Conservation (phyloP, 2,888 invertebrate species). For the Monochamus alternatus region DNA sequence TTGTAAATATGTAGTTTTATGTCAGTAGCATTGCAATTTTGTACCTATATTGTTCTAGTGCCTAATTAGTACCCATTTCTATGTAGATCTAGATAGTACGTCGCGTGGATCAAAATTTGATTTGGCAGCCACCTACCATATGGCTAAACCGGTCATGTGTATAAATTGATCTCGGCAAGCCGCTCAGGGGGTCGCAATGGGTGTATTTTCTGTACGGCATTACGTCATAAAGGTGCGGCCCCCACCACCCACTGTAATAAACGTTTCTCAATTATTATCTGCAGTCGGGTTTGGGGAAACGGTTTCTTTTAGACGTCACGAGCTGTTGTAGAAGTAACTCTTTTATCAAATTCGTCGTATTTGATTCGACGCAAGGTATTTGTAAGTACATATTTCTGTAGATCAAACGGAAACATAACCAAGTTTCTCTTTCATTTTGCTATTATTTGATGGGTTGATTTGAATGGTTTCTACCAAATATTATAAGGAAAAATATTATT, state of each 20-base stretch:
- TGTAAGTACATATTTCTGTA: neutral
- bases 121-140: neutral
- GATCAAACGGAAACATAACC: neutral
- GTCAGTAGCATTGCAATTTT: no score
- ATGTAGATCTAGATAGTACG: no score
- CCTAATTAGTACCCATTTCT: no score
- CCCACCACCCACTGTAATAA: slow-evolving; percentile 55
- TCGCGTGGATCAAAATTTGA: neutral
- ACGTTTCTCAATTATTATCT: slow-evolving; percentile 52
- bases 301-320: neutral
- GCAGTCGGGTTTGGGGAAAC: slow-evolving; percentile 4
- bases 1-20: no score
- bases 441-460: no score
- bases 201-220: slow-evolving; percentile 51
- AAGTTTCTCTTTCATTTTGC: no score
- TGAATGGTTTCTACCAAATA: no score
- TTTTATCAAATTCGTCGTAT: neutral
- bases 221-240: slow-evolving; percentile 56
- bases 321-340: neutral
- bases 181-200: slow-evolving; percentile 52
- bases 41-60: no score
- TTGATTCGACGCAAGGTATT: neutral
- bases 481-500: no score
- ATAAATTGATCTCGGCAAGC: slow-evolving; percentile 15
- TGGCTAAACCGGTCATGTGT: slow-evolving; percentile 26